phyloP scores from a whole-genome alignment of 2,113 vertebrate species.

The Dasyornis broadbenti region DNA sequence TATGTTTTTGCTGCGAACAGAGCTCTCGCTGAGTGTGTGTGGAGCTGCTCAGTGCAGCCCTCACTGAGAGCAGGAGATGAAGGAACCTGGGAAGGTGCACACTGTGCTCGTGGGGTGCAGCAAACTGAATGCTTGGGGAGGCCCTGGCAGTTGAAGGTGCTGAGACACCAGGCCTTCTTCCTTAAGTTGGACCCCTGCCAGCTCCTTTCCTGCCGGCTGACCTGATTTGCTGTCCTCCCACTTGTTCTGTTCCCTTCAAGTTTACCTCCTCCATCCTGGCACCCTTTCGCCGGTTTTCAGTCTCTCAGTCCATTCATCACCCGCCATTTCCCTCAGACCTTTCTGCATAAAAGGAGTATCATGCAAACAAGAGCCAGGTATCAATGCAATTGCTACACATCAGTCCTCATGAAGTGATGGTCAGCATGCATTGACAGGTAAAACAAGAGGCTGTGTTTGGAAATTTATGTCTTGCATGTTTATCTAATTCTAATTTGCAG shows the following conservation, averaged over 20 bases:
- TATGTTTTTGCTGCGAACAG: fast-evolving
- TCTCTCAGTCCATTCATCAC: neutral
- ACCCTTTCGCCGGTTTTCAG: neutral
- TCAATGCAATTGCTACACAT: fast-evolving
- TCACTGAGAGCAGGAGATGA: neutral
- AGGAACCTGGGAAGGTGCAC: fast-evolving
- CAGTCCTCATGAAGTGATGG: neutral
- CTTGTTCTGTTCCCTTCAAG: neutral
- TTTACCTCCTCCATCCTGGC: neutral
- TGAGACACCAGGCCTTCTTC: neutral
- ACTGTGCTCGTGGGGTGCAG: fast-evolving
- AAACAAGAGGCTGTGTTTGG: neutral
- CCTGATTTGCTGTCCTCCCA: fast-evolving
- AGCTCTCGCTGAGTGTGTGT: fast-evolving
- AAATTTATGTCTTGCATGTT: neutral
- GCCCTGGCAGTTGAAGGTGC: neutral
- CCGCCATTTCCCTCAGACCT: neutral
- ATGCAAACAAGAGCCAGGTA: neutral
- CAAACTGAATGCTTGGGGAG: neutral
- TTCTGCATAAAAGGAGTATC: neutral
- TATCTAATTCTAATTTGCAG: neutral
- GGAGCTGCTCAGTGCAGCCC: neutral
- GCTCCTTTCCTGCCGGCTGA: neutral
- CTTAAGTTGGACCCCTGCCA: neutral
- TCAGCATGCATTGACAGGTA: neutral